Conservation (phyloP, 2,888 invertebrate species). For the Camponotus fellah region DNA sequence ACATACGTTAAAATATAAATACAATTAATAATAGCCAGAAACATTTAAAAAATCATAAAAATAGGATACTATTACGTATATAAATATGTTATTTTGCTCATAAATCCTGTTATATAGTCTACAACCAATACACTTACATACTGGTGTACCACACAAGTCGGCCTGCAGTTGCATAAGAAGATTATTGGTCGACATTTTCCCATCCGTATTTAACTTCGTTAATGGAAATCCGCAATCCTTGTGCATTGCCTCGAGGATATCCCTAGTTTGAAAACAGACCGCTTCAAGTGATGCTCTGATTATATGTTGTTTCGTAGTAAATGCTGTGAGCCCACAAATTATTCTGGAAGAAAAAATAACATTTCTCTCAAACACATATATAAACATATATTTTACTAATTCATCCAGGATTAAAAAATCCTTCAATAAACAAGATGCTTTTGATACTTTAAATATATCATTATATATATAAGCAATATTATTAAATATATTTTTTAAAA, state of each 20-base stretch:
- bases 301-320: constrained; percentile 97
- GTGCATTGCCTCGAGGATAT: constrained; percentile 97
- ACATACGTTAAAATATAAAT: not conserved
- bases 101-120: not conserved
- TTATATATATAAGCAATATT: not conserved
- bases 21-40: constrained; percentile 8
- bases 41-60: not conserved
- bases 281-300: constrained; percentile 97
- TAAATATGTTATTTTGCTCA: not conserved
- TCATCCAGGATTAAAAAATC: not conserved
- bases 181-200: constrained; percentile 96
- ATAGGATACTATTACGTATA: not conserved
- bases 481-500: not conserved
- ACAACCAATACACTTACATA: constrained; percentile 88
- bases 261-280: constrained; percentile 98
- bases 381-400: not conserved
- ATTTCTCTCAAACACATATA: not conserved
- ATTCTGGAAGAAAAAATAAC: constrained; percentile 88
- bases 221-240: constrained; percentile 95
- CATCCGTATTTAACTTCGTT: constrained; percentile 95
- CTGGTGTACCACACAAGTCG: constrained; percentile 96
- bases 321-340: constrained; percentile 97
- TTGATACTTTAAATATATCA: not conserved
- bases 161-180: constrained; percentile 98
- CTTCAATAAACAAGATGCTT: constrained; percentile 1